These are phyloP conservation scores for Microctonus aethiopoides DNA, from an alignment of 2,888 invertebrate genomes.

Conservation along the genomic window DNA sequence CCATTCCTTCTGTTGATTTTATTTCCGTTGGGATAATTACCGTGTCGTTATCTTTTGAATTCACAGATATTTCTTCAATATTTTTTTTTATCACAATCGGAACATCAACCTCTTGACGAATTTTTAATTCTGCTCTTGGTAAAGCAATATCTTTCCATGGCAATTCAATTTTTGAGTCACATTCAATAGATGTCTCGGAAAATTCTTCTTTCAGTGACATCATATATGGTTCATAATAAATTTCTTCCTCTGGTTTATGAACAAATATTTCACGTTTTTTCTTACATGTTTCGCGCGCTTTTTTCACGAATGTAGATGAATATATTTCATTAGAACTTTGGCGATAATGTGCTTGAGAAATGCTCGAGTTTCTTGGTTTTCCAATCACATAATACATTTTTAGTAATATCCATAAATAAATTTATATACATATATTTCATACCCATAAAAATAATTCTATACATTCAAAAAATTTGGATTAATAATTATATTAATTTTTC, in stretches of 20 bases:
- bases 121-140: constrained; percentile 44
- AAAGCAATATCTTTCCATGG: constrained; percentile 59
- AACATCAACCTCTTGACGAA: constrained; percentile 35
- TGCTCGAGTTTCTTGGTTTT: constrained; percentile 12
- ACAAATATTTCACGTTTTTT: constrained; percentile 50
- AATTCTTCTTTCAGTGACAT: constrained; percentile 47
- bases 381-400: constrained; percentile 32
- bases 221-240: constrained; percentile 57
- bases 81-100: constrained; percentile 10
- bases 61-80: neutral
- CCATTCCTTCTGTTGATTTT: constrained; percentile 47
- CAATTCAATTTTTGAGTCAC: constrained; percentile 56
- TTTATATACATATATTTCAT: neutral
- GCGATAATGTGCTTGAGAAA: neutral
- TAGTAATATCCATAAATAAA: neutral
- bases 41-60: neutral
- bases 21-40: constrained; percentile 25
- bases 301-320: neutral
- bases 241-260: constrained; percentile 53
- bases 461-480: neutral
- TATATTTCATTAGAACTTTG: neutral
- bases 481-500: neutral
- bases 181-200: constrained; percentile 48
- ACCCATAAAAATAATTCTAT: too few species aligned
- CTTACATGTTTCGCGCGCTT: constrained; percentile 22